Evolutionary conservation across 2,113 vertebrate species (phyloP), one percentile per base, ranked within the genome.

Genomic region (Urocolius indicus): DNA sequence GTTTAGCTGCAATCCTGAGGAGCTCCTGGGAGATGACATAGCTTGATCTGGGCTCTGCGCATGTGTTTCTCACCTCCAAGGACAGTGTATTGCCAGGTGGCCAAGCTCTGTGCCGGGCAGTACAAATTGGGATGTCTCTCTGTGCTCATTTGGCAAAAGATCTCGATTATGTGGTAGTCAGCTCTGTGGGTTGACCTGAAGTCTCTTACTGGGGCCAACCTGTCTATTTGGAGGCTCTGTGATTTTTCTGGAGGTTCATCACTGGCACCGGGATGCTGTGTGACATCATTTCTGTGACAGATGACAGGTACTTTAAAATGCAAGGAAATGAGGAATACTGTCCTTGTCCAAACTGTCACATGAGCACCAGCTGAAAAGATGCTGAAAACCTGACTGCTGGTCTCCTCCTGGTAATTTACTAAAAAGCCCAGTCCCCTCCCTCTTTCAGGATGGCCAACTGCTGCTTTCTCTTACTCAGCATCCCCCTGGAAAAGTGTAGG

Each of bases 211-310:
- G 48, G 22, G 48, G 54, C 59, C 54, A 62, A 3, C 8, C 5
- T 15, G 5, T 52, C 51, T 19, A 10, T n/a, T 7, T 30, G 38
- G 63, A 61, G 38, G n/a, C 58, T 45, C 26, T 10, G 68, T 63
- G 32, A 19, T 51, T 71, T 71, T 84, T 75, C 41, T 62, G 46
- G 36, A 32, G 21, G 11, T 71, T 32, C 36, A 1, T 45, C 41
- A 1, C 29, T 55, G 48, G 58, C 52, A 10, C 16, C 46, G 0
- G 0, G 74, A 36, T 55, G 34, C 32, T 32, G 3, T 0, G 1
- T 74, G 90, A 34, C 18, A 32, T 63, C 19, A 29, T 24, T 65
- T 51, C 41, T 90, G 32, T 57, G 49, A n/a, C 34, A 61, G 73
- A 22, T 51, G 29, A 55, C 27, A 57, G 63, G 41, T 36, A 14